These are phyloP conservation scores for Xiphophorus hellerii DNA, from an alignment of 2,113 vertebrate genomes.

Conservation along the genomic window DNA sequence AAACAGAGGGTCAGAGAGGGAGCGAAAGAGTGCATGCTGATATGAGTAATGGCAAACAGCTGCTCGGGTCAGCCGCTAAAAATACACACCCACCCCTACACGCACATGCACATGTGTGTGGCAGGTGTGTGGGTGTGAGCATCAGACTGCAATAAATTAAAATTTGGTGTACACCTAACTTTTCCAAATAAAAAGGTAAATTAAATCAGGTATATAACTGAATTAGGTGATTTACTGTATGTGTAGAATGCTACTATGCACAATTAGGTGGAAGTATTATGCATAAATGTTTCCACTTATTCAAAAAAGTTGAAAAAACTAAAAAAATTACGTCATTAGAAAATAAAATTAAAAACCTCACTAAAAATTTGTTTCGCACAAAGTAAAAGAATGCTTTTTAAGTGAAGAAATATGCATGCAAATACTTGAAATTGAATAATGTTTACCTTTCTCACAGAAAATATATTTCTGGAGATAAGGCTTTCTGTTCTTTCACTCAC, in stretches of 20 bases:
- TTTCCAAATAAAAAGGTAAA: slow-evolving; percentile 35
- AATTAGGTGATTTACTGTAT: slow-evolving; percentile 29
- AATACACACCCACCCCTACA: slow-evolving; percentile 59
- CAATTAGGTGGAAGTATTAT: background rate
- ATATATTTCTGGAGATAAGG: background rate
- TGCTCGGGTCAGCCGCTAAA: slow-evolving; percentile 71
- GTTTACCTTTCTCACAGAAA: background rate
- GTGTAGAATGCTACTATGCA: slow-evolving; percentile 1
- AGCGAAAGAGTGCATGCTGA: slow-evolving; percentile 65
- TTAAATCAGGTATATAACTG: slow-evolving; percentile 27
- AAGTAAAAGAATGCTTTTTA: too few species aligned
- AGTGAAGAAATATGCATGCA: too few species aligned
- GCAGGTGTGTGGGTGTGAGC: slow-evolving; percentile 62
- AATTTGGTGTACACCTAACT: slow-evolving; percentile 34
- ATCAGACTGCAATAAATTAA: slow-evolving; percentile 37
- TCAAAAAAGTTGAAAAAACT: too few species aligned
- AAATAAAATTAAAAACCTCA: background rate
- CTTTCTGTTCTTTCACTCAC: background rate
- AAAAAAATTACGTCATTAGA: background rate
- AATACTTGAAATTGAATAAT: too few species aligned
- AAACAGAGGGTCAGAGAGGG: slow-evolving; percentile 67
- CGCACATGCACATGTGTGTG: slow-evolving; percentile 22
- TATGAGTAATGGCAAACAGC: slow-evolving; percentile 81
- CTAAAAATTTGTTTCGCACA: background rate
- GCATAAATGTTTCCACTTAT: too few species aligned